Percentiles rank a stretch among this genome's conserved stretches.
Evolutionary conservation across 1,140 invertebrate genomes (phyloP).

Genomic region (Lysiphlebus fabarum): DNA sequence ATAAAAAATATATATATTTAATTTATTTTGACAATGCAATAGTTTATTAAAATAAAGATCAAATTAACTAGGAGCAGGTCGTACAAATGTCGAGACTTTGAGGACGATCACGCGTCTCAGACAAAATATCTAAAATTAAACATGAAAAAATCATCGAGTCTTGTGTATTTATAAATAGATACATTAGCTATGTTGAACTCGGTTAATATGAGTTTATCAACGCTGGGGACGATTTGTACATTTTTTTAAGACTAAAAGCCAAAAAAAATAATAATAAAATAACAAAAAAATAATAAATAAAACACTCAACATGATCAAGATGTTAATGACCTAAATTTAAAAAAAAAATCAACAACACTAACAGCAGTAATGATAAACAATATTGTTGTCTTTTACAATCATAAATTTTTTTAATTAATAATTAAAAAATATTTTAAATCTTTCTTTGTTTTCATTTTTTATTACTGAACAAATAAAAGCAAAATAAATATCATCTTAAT

Average conservation of each 20-base stretch:
- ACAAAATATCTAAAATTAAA: constrained; percentile 28
- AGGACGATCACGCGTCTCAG: constrained; percentile 20
- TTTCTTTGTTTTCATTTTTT: too few relatives aligned
- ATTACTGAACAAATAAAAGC: too few relatives aligned
- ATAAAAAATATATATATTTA: background rate
- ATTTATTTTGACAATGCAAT: constrained; percentile 3
- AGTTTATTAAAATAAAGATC: background rate
- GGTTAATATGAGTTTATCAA: constrained; percentile 13
- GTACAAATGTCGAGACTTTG: background rate
- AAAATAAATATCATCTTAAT: too few relatives aligned
- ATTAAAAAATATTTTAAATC: too few relatives aligned
- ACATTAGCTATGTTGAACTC: constrained; percentile 6
- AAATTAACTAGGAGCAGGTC: background rate
- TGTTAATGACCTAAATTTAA: too few relatives aligned
- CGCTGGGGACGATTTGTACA: background rate
- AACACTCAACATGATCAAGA: too few relatives aligned
- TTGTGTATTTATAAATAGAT: constrained; percentile 28
- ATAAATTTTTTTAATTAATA: too few relatives aligned
- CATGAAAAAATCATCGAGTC: constrained; percentile 25
- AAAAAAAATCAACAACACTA: too few relatives aligned
- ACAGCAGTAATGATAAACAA: too few relatives aligned
- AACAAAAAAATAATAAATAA: too few relatives aligned
- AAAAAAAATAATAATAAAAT: background rate
- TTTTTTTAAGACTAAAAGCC: background rate
- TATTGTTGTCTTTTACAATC: too few relatives aligned